Evolutionary conservation across 92 coral and sea anemone species (phyloP).

Genomic region (Zoanthus sociatus): DNA sequence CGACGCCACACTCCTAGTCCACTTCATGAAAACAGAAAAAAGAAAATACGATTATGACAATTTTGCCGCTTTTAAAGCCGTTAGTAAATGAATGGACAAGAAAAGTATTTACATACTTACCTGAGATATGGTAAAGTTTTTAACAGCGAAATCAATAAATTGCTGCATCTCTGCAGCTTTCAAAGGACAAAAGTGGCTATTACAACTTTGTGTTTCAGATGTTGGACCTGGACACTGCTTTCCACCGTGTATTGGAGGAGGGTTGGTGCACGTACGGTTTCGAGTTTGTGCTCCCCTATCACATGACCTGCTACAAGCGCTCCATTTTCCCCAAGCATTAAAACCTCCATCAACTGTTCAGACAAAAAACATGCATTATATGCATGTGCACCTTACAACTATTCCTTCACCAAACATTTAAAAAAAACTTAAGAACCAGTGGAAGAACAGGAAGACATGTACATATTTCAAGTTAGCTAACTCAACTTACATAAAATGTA

Average conservation of each 20-base stretch:
- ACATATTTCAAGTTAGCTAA: too few species aligned
- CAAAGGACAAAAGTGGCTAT: background rate
- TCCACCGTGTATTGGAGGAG: slow-evolving; percentile 28
- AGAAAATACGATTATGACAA: background rate
- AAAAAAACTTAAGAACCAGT: background rate
- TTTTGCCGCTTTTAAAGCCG: background rate
- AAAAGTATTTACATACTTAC: background rate
- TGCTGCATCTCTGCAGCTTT: background rate
- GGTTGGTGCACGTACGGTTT: slow-evolving; percentile 29
- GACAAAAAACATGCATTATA: background rate
- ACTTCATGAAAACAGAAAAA: background rate
- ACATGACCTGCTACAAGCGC: slow-evolving; percentile 11
- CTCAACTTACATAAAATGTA: too few species aligned
- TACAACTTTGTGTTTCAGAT: background rate
- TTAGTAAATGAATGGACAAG: background rate
- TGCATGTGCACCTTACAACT: background rate
- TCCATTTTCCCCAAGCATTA: background rate
- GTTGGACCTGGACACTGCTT: background rate
- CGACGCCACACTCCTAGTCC: background rate
- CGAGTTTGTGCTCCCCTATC: slow-evolving; percentile 26
- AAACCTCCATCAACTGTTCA: slow-evolving; percentile 1
- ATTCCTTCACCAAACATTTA: background rate
- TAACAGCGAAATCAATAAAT: background rate
- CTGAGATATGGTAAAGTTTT: slow-evolving; percentile 2
- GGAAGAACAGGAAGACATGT: too few species aligned